These are phyloP conservation scores for Melanargia galathea DNA, from an alignment of 2,888 invertebrate species.

Conservation along the genomic window DNA sequence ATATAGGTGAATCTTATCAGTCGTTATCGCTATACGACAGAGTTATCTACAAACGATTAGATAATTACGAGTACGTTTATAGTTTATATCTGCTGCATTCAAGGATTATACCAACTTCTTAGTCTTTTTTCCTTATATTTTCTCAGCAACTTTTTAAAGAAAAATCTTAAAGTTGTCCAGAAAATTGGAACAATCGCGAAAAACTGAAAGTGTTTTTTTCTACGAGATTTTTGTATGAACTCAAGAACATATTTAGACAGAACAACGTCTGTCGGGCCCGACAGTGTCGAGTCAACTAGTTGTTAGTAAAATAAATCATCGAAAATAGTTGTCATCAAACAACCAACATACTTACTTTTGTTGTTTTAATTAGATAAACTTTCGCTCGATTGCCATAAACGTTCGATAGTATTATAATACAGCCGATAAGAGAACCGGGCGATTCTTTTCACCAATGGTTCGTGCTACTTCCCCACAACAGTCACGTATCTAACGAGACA, in stretches of 20 bases:
- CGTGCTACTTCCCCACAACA: slow-evolving; percentile 37
- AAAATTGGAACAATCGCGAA: too few relatives aligned
- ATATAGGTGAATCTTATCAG: slow-evolving; percentile 61
- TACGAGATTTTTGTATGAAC: too few relatives aligned
- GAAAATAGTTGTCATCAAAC: neutral
- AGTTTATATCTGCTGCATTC: neutral
- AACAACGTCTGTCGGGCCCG: too few relatives aligned
- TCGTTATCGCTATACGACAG: slow-evolving; percentile 42
- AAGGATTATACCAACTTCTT: neutral
- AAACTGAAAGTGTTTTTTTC: too few relatives aligned
- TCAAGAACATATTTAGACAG: too few relatives aligned
- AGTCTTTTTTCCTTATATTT: neutral
- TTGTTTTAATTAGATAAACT: slow-evolving; percentile 25
- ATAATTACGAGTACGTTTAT: slow-evolving; percentile 46
- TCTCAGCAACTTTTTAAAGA: too few relatives aligned
- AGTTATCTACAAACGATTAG: slow-evolving; percentile 50
- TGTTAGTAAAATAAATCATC: too few relatives aligned
- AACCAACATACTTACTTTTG: slow-evolving; percentile 8
- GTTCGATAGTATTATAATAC: slow-evolving; percentile 21
- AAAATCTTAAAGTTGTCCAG: too few relatives aligned
- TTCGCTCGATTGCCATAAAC: slow-evolving; percentile 23
- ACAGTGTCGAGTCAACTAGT: too few relatives aligned
- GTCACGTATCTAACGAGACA: slow-evolving; percentile 43
- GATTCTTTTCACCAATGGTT: slow-evolving; percentile 34
- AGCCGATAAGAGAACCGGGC: slow-evolving; percentile 24